Evolutionary conservation across 2,113 vertebrate genomes (phyloP).

Genomic region (Mesoclemmys tuberculata): DNA sequence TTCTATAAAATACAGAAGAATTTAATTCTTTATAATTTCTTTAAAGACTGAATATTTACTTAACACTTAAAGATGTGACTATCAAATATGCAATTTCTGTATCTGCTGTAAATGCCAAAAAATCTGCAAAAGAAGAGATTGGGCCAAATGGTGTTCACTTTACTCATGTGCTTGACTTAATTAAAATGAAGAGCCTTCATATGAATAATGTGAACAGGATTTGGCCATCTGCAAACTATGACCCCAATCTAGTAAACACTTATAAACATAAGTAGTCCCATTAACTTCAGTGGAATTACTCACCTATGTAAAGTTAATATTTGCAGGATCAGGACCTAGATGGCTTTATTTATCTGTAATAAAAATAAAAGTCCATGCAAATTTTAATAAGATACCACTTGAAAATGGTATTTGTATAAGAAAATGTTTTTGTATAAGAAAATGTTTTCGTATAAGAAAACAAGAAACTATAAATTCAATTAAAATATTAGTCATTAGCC

Average conservation of each 20-base stretch:
- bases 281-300: neutral
- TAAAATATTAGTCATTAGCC: neutral
- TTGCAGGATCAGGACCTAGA: neutral
- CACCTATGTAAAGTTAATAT: neutral
- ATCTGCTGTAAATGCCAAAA: neutral
- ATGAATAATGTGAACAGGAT: neutral
- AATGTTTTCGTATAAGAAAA: slow-evolving; percentile 26
- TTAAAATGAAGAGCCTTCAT: neutral
- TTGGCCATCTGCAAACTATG: neutral
- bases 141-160: neutral
- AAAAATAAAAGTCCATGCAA: neutral
- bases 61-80: neutral
- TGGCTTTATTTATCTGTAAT: neutral
- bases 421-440: neutral
- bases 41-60: neutral
- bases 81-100: slow-evolving; percentile 11
- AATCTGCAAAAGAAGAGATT: slow-evolving; percentile 11
- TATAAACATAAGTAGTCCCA: neutral
- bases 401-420: neutral
- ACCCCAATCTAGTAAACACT: neutral
- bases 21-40: neutral
- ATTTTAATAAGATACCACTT: neutral
- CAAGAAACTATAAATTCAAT: neutral
- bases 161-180: neutral
- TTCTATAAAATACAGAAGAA: neutral